Percentiles rank a stretch among this genome's conserved stretches.
phyloP scores from a whole-genome alignment of 2,888 invertebrate species.

The Pomacea canaliculata region DNA sequence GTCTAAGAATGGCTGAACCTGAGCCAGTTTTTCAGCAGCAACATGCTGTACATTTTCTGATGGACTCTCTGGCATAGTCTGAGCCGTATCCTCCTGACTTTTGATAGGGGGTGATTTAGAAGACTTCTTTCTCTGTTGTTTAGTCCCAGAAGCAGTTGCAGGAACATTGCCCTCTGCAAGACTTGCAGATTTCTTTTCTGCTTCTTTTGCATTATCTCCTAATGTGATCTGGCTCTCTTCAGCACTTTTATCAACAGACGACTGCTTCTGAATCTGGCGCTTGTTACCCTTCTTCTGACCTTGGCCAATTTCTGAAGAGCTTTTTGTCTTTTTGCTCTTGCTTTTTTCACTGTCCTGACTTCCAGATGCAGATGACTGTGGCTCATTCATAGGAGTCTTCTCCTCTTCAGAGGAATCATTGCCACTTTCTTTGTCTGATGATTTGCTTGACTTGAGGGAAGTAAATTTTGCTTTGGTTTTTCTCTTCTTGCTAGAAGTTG shows the following conservation, averaged over 20 bases:
- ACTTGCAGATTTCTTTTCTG: neutral
- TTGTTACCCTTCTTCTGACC: neutral
- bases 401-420: neutral
- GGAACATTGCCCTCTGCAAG: neutral
- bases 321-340: conserved; percentile 4
- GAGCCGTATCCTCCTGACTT: neutral
- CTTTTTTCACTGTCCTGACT: neutral
- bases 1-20: conserved; percentile 58
- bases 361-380: neutral
- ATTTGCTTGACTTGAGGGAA: conserved; percentile 33
- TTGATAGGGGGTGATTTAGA: too few relatives aligned
- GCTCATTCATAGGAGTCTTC: neutral
- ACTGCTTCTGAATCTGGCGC: neutral
- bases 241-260: neutral
- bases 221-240: too few relatives aligned
- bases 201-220: too few relatives aligned
- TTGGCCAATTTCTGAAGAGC: too few relatives aligned
- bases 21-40: conserved; percentile 51
- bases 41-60: conserved; percentile 52
- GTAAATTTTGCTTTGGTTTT: conserved; percentile 29
- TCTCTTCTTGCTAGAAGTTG: conserved; percentile 18
- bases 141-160: neutral
- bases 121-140: neutral
- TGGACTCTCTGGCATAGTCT: neutral
- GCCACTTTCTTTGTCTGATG: conserved; percentile 5